Base-by-base conservation (phyloP, 2,113 vertebrate genomes). In the Podocnemis expansa region DNA sequence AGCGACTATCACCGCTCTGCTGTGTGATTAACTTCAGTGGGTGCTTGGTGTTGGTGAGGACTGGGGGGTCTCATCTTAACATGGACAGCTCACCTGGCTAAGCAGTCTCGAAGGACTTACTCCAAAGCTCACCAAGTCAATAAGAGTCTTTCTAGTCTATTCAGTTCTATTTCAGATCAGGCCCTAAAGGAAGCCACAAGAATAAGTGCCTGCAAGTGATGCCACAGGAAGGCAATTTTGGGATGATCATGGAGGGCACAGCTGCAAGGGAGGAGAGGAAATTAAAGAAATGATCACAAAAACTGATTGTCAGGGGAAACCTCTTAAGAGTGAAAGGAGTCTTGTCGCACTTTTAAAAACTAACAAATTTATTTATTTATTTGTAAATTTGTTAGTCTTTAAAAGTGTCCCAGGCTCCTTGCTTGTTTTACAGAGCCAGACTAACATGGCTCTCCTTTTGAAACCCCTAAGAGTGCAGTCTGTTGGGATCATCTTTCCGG, bases 251-350 rank as follows among this genome's bases (percentile, higher is more conserved):
- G 41, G 73, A 76, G 25, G 63, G 22, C 25, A 29, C 21, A 24
- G 9, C 12, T 45, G 45, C 24, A 76, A 76, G 25, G 2, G 12
- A 76, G 27, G 41, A 13, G 73, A 45, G 13, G 21, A 76, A 76
- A 45, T 76, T 43, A 76, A 76, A 73, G 67, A 41, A 73, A 76
- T 7, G 25, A 8, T 45, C 73, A 76, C 25, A 25, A 27, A 45
- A 13, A 93, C 90, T 0, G 0, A 80, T 89, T 94, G 95, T 96
- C 91, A 92, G 94, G 87, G 95, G 94, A 91, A 95, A 95, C 58
- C 81, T 97, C 83, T 76, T 56, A 3, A 1, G 96, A n/a, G n/a
- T n/a, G n/a, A n/a, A n/a, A n/a, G n/a, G n/a, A n/a, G n/a, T n/a
- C n/a, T n/a, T n/a, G n/a, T n/a, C n/a, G n/a, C n/a, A n/a, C n/a